Evolutionary conservation across 2,888 invertebrate species (phyloP).

Genomic region (Drosophila ochracea): DNA sequence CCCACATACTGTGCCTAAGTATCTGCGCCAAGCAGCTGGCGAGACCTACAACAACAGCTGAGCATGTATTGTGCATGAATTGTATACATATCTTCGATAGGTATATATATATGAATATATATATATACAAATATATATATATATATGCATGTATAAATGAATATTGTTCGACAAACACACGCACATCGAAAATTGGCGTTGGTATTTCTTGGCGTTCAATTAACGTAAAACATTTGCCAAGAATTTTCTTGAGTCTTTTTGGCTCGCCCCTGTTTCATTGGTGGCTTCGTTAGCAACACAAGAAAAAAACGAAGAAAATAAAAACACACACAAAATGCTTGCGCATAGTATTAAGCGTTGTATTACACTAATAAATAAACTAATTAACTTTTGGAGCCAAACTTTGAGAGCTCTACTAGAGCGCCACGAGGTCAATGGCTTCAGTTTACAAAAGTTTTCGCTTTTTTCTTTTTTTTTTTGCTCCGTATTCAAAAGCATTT

Average conservation of each 20-base stretch:
- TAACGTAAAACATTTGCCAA: slow-evolving; percentile 78
- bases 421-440: slow-evolving; percentile 21
- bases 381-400: slow-evolving; percentile 24
- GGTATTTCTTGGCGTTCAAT: slow-evolving; percentile 71
- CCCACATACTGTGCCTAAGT: slow-evolving; percentile 4
- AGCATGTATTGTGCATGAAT: slow-evolving; percentile 43
- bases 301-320: background rate
- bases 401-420: slow-evolving; percentile 8
- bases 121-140: slow-evolving; percentile 2
- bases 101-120: background rate
- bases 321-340: slow-evolving; percentile 10
- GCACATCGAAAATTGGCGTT: slow-evolving; percentile 28
- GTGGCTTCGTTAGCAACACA: slow-evolving; percentile 34
- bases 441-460: background rate
- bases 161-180: slow-evolving; percentile 10
- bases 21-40: slow-evolving; percentile 17
- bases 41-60: slow-evolving; percentile 76
- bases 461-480: background rate
- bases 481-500: background rate
- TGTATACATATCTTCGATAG: slow-evolving; percentile 19
- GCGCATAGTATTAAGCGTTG: slow-evolving; percentile 16
- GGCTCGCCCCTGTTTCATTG: slow-evolving; percentile 27
- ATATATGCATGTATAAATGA: slow-evolving; percentile 1
- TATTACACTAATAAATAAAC: slow-evolving; percentile 27
- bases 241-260: slow-evolving; percentile 59